Base-by-base conservation (phyloP, 1,140 invertebrate species). In the Hypothenemus hampei region DNA sequence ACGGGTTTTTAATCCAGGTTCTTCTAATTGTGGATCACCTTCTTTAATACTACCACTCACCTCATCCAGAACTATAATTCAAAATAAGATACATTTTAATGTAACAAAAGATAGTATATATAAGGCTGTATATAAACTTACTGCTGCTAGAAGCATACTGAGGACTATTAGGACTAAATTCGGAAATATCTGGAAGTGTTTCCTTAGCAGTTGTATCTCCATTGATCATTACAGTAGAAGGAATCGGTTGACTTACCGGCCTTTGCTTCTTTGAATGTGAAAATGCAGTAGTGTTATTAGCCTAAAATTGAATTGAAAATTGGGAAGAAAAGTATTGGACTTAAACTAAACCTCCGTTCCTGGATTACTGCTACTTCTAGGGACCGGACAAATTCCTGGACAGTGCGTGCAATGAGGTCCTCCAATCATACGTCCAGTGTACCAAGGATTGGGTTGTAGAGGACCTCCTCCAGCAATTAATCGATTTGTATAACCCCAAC, bases 91-190 rank as follows among this genome's bases (percentile, higher is more conserved):
- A 45, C 24, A 59, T 29, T 51, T 3, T 22, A 41, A 48, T 31
- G 11, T 39, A n/a, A 1, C 1, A 19, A n/a, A 8, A 37, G 6
- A 37, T 37, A 16, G 6, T 37, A 6, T 10, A 57, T 47, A 35
- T 29, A 7, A 3, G 11, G 40, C 2, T 24, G 46, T 31, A 45
- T 26, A 6, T 1, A 43, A 39, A 75, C 77, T 76, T 61, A 83
- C 81, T 77, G 63, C 78, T 80, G 59, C 80, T 83, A 21, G 82
- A 83, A 39, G 81, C 79, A 66, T 81, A 82, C 60, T 81, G 77
- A 10, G 60, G 67, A 33, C 62, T 65, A 44, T 73, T 70, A 31
- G 74, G 70, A 19, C 69, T 73, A 60, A 76, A 76, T 69, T 78
- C 77, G 4, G 75, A 77, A 54, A 78, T 78, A 62, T 76, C 72